These are phyloP conservation scores for Anoplophora glabripennis DNA, from an alignment of 1,140 invertebrate genomes.

Conservation along the genomic window DNA sequence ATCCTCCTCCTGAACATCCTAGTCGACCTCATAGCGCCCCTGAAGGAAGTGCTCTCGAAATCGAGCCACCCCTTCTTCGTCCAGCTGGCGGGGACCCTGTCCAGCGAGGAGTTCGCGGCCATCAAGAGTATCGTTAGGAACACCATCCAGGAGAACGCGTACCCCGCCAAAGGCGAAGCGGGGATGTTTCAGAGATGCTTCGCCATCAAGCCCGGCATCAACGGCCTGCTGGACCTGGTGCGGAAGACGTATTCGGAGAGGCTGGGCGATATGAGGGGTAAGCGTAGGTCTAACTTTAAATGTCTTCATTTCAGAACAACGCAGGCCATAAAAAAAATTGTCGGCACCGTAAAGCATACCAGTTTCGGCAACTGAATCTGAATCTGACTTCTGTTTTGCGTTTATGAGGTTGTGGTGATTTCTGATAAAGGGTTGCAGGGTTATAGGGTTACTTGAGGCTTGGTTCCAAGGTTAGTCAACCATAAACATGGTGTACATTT, in stretches of 20 bases:
- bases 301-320: too few relatives aligned
- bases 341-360: too few relatives aligned
- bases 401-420: too few relatives aligned
- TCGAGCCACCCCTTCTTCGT: slow-evolving; percentile 60
- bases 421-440: too few relatives aligned
- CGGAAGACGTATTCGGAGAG: slow-evolving; percentile 74
- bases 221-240: slow-evolving; percentile 74
- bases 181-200: slow-evolving; percentile 79
- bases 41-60: slow-evolving; percentile 59
- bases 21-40: slow-evolving; percentile 66
- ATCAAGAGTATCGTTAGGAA: slow-evolving; percentile 42
- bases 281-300: too few relatives aligned
- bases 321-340: too few relatives aligned
- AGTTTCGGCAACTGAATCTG: too few relatives aligned
- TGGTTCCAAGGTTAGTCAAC: too few relatives aligned
- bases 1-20: slow-evolving; percentile 75
- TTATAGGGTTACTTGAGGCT: too few relatives aligned
- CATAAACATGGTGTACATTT: too few relatives aligned
- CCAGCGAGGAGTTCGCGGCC: slow-evolving; percentile 32
- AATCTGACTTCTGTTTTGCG: too few relatives aligned
- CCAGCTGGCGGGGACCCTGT: slow-evolving; percentile 28
- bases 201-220: slow-evolving; percentile 74
- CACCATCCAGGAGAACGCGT: slow-evolving; percentile 71
- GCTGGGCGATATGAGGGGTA: slow-evolving; percentile 73
- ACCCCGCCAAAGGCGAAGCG: slow-evolving; percentile 61